Evolutionary conservation across 1,140 invertebrate genomes (phyloP).

Genomic region (Drosophila ficusphila): DNA sequence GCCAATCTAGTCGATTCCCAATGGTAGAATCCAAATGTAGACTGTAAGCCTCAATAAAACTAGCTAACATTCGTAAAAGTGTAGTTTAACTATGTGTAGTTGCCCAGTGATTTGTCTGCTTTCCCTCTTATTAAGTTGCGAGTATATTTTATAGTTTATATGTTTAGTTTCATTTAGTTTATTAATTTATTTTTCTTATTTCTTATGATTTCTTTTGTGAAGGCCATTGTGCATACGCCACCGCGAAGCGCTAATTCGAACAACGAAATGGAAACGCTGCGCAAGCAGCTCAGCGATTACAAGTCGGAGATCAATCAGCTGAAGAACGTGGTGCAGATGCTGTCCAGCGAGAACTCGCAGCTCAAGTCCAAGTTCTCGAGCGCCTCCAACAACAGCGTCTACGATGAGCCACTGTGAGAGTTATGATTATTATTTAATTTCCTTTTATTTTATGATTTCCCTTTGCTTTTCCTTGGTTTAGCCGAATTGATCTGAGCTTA

Average conservation of each 20-base stretch:
- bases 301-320: constrained; percentile 86
- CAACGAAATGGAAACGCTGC: constrained; percentile 79
- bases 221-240: constrained; percentile 76
- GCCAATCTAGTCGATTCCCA: constrained; percentile 22
- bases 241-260: constrained; percentile 57
- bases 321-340: constrained; percentile 86
- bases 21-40: constrained; percentile 21
- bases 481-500: constrained; percentile 74
- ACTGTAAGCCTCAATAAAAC: constrained; percentile 53
- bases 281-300: constrained; percentile 85
- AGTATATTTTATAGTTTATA: constrained; percentile 7
- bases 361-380: constrained; percentile 85
- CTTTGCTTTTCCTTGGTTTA: constrained; percentile 27
- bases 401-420: constrained; percentile 83
- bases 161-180: constrained; percentile 11
- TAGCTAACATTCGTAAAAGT: constrained; percentile 44
- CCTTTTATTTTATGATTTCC: constrained; percentile 24
- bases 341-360: constrained; percentile 89
- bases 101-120: not conserved
- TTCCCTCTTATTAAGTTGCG: constrained; percentile 10
- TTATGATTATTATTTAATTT: constrained; percentile 14
- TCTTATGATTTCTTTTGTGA: constrained; percentile 41
- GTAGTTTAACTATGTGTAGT: constrained; percentile 59
- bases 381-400: constrained; percentile 72
- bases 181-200: constrained; percentile 12